A percentile compares a stretch with the other conserved stretches of the same genome.
Conservation (phyloP, 2,113 vertebrate species). For the Pelusios castaneus region DNA sequence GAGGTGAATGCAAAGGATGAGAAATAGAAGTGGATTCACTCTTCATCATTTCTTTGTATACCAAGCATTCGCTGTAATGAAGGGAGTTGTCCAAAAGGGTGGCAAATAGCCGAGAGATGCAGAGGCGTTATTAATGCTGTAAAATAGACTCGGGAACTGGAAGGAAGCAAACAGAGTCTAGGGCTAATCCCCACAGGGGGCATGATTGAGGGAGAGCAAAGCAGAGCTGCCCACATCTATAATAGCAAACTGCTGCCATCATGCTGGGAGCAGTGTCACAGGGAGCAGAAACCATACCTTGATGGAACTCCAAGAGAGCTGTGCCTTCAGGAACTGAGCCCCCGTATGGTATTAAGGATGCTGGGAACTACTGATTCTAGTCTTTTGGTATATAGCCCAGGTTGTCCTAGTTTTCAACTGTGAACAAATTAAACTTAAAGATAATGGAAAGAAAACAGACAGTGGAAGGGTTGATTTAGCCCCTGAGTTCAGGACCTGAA, state of each 20-base stretch:
- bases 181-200: not conserved
- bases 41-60: not conserved
- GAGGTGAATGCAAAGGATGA: not conserved
- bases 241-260: not conserved
- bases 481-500: not conserved
- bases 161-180: not conserved
- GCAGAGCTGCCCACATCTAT: slow-evolving; percentile 37
- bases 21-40: not conserved
- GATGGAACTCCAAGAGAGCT: not conserved
- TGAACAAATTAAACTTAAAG: not conserved
- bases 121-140: not conserved
- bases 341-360: not conserved
- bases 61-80: slow-evolving; percentile 7
- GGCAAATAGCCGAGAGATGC: not conserved
- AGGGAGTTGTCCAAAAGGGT: slow-evolving; percentile 52
- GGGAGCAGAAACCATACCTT: not conserved
- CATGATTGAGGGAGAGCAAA: slow-evolving; percentile 39
- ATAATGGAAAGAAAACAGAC: not conserved
- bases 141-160: not conserved
- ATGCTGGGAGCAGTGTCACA: not conserved
- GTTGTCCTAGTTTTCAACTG: not conserved
- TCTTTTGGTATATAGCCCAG: not conserved
- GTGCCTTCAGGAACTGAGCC: not conserved
- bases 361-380: not conserved
- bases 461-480: not conserved